Base-by-base conservation (phyloP, 2,888 invertebrate species). In the Hemaris fuciformis region DNA sequence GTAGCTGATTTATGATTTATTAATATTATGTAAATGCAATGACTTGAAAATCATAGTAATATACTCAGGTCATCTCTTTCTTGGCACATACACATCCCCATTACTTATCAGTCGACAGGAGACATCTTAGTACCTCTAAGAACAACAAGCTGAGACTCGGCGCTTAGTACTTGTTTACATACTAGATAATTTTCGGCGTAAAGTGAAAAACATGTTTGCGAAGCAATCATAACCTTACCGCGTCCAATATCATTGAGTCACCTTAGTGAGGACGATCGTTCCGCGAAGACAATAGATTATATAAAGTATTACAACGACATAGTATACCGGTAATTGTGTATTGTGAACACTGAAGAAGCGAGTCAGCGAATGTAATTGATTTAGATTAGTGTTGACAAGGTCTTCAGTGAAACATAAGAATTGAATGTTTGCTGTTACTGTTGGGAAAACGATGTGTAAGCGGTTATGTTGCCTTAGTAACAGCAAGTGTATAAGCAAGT, bases 361-460 rank as follows among this genome's bases (percentile, higher is more conserved):
- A 73, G 66, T 67, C 73, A 71, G 66, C 67, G 45, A 66, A 61
- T 66, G 66, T 53, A 31, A 67, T 71, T 66, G 65, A 64, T 62
- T 53, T 65, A 31, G 53, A 53, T 53, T 53, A 20, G 7, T 18
- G 18, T 31, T 2, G 10, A 53, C 53, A 53, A 31, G 31, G 27
- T 20, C 31, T 53, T 53, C 10, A 13, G 25, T 2, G 25, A 27
- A 25, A 15, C 48, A 53, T 27, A 3, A 7, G 18, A 53, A 53
- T 53, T 31, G 18, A 27, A 15, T 27, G 15, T 31, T 15, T 8
- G 13, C 4, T 25, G 48, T 15, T 25, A 25, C 15, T 53, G 27
- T 3, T 18, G 27, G 27, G 53, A 53, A 15, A n/a, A 25, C 3
- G 3, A 25, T 27, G 7, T 3, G 3, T 20, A 0, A 10, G 6